Evolutionary conservation across 2,888 invertebrate genomes (phyloP).

Genomic region (Pachydiplax longipennis): DNA sequence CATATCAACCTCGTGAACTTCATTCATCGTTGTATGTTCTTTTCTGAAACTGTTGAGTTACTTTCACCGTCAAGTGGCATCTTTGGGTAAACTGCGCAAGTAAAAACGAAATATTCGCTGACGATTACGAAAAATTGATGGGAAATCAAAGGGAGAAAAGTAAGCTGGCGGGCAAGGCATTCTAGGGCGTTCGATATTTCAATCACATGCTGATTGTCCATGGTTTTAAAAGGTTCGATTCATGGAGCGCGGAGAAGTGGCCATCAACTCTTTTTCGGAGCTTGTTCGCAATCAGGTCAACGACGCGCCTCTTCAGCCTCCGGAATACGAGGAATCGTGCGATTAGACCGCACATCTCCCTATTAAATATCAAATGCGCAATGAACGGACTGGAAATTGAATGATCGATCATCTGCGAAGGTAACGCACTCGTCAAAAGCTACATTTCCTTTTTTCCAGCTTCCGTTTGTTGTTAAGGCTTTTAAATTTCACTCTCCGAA

Average conservation of each 20-base stretch:
- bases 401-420: background rate
- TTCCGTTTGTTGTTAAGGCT: background rate
- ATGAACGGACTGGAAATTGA: background rate
- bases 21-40: too few relatives aligned
- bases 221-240: background rate
- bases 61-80: too few relatives aligned
- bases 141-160: too few relatives aligned
- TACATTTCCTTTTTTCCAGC: background rate
- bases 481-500: background rate
- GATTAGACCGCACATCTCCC: slow-evolving; percentile 18
- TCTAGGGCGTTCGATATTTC: background rate
- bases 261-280: background rate
- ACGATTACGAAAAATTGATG: too few relatives aligned
- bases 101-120: too few relatives aligned
- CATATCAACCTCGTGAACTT: too few relatives aligned
- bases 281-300: slow-evolving; percentile 18
- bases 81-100: too few relatives aligned
- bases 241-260: too few relatives aligned
- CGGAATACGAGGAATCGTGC: background rate
- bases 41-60: too few relatives aligned
- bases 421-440: background rate
- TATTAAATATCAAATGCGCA: slow-evolving; percentile 5
- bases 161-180: too few relatives aligned
- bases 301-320: background rate
- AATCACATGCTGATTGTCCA: background rate